Evolutionary conservation across 2,888 invertebrate genomes (phyloP).

Genomic region (Trichogramma evanescens): DNA sequence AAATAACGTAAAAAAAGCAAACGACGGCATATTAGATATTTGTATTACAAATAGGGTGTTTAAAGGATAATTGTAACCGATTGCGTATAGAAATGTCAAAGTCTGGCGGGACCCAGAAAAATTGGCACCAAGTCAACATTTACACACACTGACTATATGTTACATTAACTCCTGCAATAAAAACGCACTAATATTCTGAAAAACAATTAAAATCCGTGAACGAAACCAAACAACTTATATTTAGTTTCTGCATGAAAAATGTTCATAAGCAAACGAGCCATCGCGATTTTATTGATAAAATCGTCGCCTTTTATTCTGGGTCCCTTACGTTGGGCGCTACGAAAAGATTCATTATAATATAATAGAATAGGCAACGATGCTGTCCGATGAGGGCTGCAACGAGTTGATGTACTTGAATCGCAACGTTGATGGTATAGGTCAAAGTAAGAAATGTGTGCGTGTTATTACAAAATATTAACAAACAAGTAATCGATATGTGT

Average conservation of each 20-base stretch:
- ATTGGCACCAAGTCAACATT: constrained; percentile 24
- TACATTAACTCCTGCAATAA: constrained; percentile 33
- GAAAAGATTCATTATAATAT: too few relatives aligned
- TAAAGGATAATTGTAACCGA: constrained; percentile 46
- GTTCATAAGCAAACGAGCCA: too few relatives aligned
- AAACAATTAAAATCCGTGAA: too few relatives aligned
- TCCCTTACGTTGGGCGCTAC: too few relatives aligned
- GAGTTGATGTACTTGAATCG: too few relatives aligned
- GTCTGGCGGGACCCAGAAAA: constrained; percentile 35
- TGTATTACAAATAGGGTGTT: constrained; percentile 43
- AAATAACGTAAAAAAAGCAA: constrained; percentile 22
- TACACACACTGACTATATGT: constrained; percentile 31
- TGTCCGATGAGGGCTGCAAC: too few relatives aligned
- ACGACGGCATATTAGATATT: constrained; percentile 47
- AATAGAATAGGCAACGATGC: too few relatives aligned
- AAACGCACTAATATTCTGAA: neutral
- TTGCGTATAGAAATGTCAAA: constrained; percentile 46
- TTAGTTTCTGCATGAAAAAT: too few relatives aligned
- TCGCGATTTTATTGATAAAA: too few relatives aligned
- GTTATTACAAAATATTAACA: constrained; percentile 14
- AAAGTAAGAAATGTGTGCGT: neutral
- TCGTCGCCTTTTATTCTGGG: too few relatives aligned
- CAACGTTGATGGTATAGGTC: too few relatives aligned
- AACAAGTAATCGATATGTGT: constrained; percentile 3
- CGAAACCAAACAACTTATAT: too few relatives aligned